These are phyloP conservation scores for Cromileptes altivelis DNA, from an alignment of 2,113 vertebrate species.

Conservation along the genomic window DNA sequence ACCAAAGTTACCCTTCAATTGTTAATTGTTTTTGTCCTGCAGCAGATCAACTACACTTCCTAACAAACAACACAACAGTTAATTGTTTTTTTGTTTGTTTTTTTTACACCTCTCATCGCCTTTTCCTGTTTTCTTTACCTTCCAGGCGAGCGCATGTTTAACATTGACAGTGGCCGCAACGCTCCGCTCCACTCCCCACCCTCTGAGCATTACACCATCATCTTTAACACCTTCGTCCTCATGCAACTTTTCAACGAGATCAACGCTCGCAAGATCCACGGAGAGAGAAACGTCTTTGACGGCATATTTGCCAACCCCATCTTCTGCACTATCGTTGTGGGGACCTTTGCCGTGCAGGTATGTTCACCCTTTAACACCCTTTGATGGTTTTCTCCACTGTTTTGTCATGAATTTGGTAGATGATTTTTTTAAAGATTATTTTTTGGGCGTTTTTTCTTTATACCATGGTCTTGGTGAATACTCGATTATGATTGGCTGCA, in stretches of 20 bases:
- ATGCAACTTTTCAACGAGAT: conserved; percentile 93
- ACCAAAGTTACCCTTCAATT: background rate
- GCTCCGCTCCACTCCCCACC: conserved; percentile 91
- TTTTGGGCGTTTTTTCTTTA: background rate
- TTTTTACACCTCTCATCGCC: too few relatives aligned
- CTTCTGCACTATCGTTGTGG: conserved; percentile 90
- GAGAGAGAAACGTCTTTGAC: conserved; percentile 89
- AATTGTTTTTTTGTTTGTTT: too few relatives aligned
- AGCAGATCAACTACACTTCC: background rate
- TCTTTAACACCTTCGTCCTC: conserved; percentile 88
- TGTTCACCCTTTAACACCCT: background rate
- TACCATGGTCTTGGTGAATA: too few relatives aligned
- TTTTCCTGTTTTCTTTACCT: background rate
- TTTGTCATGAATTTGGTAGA: background rate
- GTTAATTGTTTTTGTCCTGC: background rate
- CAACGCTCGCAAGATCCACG: conserved; percentile 89
- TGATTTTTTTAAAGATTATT: background rate
- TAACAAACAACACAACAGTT: background rate
- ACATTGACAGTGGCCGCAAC: conserved; percentile 91
- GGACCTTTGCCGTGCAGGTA: conserved; percentile 87
- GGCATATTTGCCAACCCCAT: conserved; percentile 90
- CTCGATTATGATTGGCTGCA: too few relatives aligned
- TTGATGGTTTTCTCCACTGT: background rate
- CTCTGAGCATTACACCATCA: conserved; percentile 91
- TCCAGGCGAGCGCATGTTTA: conserved; percentile 91